A percentile compares a stretch with the other conserved stretches of the same genome.
Evolutionary conservation across 2,797 vertebrate genomes (phyloP).

Genomic region (Helostoma temminkii): DNA sequence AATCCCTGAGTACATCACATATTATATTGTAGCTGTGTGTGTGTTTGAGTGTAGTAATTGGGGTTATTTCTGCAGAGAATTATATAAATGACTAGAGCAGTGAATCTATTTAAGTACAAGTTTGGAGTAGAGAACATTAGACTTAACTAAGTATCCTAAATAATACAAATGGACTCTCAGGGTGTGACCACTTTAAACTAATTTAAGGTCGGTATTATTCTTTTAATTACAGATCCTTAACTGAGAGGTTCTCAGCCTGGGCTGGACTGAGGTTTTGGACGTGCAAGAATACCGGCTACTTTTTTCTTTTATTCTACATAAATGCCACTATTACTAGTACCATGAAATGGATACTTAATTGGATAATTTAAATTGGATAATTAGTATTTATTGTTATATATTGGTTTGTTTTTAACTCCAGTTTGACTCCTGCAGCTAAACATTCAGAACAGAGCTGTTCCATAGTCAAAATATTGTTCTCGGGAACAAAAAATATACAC

Average conservation of each 20-base stretch:
- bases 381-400: too few species aligned
- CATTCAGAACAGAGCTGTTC: too few species aligned
- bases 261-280: not conserved
- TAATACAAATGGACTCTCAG: slow-evolving; percentile 57
- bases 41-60: slow-evolving; percentile 67
- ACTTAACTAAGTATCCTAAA: slow-evolving; percentile 60
- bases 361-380: too few species aligned
- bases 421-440: too few species aligned
- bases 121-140: slow-evolving; percentile 58
- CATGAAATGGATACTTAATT: not conserved
- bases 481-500: too few species aligned
- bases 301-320: not conserved
- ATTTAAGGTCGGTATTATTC: slow-evolving; percentile 44
- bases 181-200: slow-evolving; percentile 40
- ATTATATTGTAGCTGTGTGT: slow-evolving; percentile 26
- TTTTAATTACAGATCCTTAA: slow-evolving; percentile 50
- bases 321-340: not conserved
- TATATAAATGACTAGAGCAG: slow-evolving; percentile 58
- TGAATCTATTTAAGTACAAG: slow-evolving; percentile 60
- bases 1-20: slow-evolving; percentile 31
- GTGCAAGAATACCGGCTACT: not conserved
- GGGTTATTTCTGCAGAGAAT: slow-evolving; percentile 71
- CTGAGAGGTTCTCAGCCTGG: not conserved
- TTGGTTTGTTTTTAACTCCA: too few species aligned
- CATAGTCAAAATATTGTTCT: too few species aligned